Conservation (phyloP, 2,113 vertebrate species). For the Acrocephalus kingi region DNA sequence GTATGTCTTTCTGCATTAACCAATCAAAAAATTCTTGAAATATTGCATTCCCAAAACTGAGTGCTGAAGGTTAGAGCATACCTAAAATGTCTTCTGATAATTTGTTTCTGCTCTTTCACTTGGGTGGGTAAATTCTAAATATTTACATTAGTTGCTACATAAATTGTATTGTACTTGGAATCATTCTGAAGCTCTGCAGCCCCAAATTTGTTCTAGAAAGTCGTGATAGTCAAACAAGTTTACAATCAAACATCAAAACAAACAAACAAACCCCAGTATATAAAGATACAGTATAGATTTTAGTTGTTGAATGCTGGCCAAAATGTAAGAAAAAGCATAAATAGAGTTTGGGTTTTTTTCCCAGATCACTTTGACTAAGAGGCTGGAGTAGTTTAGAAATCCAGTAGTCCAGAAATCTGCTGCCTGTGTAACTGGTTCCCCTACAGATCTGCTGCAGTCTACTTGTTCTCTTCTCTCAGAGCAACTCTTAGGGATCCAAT, state of each 20-base stretch:
- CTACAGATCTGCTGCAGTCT: neutral
- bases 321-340: neutral
- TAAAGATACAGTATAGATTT: neutral
- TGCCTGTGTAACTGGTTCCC: neutral
- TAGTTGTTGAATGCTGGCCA: neutral
- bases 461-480: neutral
- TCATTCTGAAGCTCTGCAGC: neutral
- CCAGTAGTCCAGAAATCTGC: neutral
- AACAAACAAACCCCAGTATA: neutral
- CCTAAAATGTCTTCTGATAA: neutral
- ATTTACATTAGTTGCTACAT: neutral
- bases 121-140: neutral
- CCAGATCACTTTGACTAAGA: neutral
- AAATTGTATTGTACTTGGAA: neutral
- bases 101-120: neutral
- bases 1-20: constrained; percentile 31
- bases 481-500: neutral
- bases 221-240: neutral
- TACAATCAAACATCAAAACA: neutral
- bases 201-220: neutral
- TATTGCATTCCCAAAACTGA: neutral
- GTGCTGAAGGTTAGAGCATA: neutral
- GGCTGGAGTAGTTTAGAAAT: neutral
- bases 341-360: neutral
- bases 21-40: constrained; percentile 35